Conservation (phyloP, 1,140 invertebrate genomes). For the Sweltsa coloradensis region DNA sequence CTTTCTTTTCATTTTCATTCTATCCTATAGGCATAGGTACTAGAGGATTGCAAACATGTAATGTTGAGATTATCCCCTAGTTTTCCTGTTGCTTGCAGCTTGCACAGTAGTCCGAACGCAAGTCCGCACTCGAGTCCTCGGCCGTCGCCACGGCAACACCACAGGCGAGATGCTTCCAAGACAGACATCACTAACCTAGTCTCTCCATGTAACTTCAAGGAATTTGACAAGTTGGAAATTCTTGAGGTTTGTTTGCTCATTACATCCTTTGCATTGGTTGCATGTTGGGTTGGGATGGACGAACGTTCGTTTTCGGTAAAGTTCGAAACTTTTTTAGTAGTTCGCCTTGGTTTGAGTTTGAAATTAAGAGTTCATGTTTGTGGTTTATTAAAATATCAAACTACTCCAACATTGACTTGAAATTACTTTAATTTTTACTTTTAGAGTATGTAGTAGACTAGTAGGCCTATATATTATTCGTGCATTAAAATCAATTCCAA, state of each 20-base stretch:
- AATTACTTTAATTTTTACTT: no score
- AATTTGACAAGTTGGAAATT: background rate
- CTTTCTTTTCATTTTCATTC: slow-evolving; percentile 1
- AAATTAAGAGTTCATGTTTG: no score
- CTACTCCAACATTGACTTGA: no score
- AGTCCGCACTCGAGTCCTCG: slow-evolving; percentile 26
- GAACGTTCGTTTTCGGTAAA: no score
- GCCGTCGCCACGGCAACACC: slow-evolving; percentile 25
- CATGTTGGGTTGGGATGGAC: no score
- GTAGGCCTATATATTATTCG: no score
- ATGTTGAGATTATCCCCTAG: slow-evolving; percentile 2
- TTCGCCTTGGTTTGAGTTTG: no score
- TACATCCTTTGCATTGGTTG: no score
- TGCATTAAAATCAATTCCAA: no score
- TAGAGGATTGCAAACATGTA: background rate
- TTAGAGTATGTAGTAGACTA: no score
- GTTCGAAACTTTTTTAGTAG: no score
- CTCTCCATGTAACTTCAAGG: slow-evolving; percentile 4
- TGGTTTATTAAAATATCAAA: no score
- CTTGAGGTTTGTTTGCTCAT: slow-evolving; percentile 12
- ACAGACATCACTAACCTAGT: background rate
- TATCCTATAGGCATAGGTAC: background rate
- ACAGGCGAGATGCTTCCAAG: slow-evolving; percentile 12
- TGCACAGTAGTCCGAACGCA: slow-evolving; percentile 21
- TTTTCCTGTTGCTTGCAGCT: slow-evolving; percentile 17